Evolutionary conservation across 2,113 vertebrate species (phyloP), one percentile per base, ranked within the genome.

Genomic region (Boulengeromyrus knoepffleri): DNA sequence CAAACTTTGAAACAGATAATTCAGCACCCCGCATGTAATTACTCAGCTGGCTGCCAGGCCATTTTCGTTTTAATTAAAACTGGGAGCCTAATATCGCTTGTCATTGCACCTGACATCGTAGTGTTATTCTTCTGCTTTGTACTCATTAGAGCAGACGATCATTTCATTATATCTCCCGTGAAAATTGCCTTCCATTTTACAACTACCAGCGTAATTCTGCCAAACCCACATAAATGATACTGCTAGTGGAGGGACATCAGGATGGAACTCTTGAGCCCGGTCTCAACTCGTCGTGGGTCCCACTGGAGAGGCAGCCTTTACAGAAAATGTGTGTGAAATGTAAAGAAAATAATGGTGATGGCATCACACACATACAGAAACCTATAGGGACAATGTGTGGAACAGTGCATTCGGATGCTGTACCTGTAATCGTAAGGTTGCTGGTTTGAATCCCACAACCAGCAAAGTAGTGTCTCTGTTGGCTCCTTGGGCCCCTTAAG

Each of bases 51-150:
- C 85, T 90, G 89, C 89, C 36, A 87, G 85, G 58, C 85, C 85
- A 88, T 90, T 90, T 88, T 74, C 83, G 31, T 77, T 90, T 90
- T 90, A 90, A 90, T 90, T 90, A 90, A 90, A 90, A 90, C 56
- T 53, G 62, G 85, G 84, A 86, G 89, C 56, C 84, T 90, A 87
- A 90, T 90, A 90, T 90, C 89, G 86, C 89, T 90, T 90, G 89
- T 90, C 83, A 87, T 66, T 87, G 56, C 89, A 90, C 89, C 89
- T 90, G 89, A 87, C 89, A 70, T 21, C 52, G 45, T 53, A 10
- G 62, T 56, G 46, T 77, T 77, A 50, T 87, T 87, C 42, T 49
- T 19, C 46, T 46, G 58, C 46, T 53, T 88, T 56, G 86, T 53
- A 36, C 66, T 90, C 87, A 88, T 88, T 84, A 90, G 70, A 62